Evolutionary conservation across 2,113 vertebrate genomes (phyloP).

Genomic region (Albula glossodonta): DNA sequence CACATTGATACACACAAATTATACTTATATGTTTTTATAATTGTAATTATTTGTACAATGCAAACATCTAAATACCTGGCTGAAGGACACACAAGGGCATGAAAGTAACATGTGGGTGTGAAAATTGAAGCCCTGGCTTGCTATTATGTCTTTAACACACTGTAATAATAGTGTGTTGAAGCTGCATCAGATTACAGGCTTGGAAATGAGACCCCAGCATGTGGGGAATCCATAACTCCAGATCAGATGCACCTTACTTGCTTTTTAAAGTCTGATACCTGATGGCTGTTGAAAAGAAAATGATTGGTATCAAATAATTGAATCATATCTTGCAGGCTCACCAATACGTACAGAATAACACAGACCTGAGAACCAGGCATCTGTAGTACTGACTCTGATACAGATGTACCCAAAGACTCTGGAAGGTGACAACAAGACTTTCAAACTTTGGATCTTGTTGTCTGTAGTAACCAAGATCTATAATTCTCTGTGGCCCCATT

Average conservation of each 20-base stretch:
- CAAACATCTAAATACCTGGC: too few relatives aligned
- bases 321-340: neutral
- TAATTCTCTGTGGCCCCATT: too few relatives aligned
- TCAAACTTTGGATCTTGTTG: too few relatives aligned
- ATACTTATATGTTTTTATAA: too few relatives aligned
- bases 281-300: neutral
- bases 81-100: too few relatives aligned
- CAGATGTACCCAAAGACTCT: neutral
- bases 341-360: neutral
- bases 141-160: too few relatives aligned
- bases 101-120: too few relatives aligned
- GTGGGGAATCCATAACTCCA: neutral
- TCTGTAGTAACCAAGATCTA: too few relatives aligned
- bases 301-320: neutral
- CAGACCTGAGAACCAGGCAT: neutral
- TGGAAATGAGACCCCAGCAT: neutral
- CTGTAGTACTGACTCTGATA: neutral
- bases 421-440: neutral
- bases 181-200: neutral
- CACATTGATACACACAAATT: too few relatives aligned
- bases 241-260: neutral
- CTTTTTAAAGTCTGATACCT: neutral
- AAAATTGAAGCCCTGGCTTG: too few relatives aligned
- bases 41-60: too few relatives aligned
- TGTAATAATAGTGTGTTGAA: neutral